A percentile compares a stretch with the other conserved stretches of the same genome.
Conservation (phyloP, 2,113 vertebrate genomes). For the Harpagus bidentatus region DNA sequence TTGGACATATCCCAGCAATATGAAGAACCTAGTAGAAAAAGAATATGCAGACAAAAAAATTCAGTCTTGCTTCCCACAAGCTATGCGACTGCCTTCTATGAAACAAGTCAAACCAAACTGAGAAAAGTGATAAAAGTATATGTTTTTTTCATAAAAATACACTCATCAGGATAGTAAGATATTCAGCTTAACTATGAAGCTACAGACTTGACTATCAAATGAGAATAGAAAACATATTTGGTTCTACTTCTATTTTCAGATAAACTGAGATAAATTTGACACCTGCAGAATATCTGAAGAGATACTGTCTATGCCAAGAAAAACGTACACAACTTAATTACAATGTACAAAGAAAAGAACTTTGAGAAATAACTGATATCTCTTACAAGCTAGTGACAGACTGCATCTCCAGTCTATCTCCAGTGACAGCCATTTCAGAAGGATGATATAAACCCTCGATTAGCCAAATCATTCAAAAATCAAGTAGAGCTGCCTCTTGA, state of each 20-base stretch:
- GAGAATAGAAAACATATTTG: background rate
- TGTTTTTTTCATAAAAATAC: background rate
- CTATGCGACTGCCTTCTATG: background rate
- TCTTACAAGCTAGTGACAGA: background rate
- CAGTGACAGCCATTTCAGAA: background rate
- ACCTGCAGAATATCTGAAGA: background rate
- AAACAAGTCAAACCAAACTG: background rate
- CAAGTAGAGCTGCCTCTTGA: background rate
- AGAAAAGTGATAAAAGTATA: background rate
- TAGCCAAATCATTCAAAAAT: background rate
- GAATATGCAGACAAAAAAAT: background rate
- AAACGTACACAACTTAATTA: background rate
- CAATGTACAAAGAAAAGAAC: background rate
- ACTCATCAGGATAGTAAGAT: background rate
- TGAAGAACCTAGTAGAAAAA: background rate
- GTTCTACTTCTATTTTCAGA: background rate
- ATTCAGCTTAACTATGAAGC: background rate
- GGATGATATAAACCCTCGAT: rapidly evolving
- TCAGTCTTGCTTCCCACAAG: background rate
- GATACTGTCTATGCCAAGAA: background rate
- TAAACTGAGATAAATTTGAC: background rate
- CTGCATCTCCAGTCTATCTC: background rate
- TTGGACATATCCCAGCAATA: background rate
- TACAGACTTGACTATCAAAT: background rate
- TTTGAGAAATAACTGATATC: background rate